Conservation (phyloP, 1,140 invertebrate genomes). For the Teleogryllus occipitalis region DNA sequence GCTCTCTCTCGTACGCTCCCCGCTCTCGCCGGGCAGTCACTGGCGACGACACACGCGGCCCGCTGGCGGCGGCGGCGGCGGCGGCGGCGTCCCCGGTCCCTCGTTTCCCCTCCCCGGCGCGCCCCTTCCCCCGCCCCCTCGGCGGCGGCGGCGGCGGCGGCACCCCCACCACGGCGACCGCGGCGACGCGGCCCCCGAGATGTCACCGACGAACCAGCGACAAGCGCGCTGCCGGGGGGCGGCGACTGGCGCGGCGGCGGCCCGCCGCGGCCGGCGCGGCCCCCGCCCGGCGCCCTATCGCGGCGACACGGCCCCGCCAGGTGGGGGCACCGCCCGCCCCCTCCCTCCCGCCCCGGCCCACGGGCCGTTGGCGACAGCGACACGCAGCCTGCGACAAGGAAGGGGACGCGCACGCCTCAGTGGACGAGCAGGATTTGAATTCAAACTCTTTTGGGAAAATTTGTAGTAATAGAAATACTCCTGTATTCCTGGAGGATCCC, state of each 20-base stretch:
- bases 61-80: background rate
- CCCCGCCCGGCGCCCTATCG: background rate
- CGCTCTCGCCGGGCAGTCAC: constrained; percentile 13
- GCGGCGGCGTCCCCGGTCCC: background rate
- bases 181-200: background rate
- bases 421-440: background rate
- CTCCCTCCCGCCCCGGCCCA: background rate
- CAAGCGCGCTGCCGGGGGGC: background rate
- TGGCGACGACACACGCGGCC: constrained; percentile 10
- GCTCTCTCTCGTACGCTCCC: background rate
- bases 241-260: background rate
- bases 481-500: background rate
- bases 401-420: background rate
- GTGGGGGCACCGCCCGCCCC: background rate
- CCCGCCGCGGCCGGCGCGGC: too few relatives aligned
- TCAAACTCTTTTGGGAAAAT: background rate
- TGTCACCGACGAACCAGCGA: background rate
- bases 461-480: background rate
- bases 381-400: background rate
- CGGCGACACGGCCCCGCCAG: background rate
- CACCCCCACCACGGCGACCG: background rate
- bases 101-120: background rate
- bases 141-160: background rate
- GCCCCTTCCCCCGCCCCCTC: background rate
- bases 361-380: background rate